phyloP scores from a whole-genome alignment of 92 coral and sea anemone genomes.

The Heteractis magnifica region DNA sequence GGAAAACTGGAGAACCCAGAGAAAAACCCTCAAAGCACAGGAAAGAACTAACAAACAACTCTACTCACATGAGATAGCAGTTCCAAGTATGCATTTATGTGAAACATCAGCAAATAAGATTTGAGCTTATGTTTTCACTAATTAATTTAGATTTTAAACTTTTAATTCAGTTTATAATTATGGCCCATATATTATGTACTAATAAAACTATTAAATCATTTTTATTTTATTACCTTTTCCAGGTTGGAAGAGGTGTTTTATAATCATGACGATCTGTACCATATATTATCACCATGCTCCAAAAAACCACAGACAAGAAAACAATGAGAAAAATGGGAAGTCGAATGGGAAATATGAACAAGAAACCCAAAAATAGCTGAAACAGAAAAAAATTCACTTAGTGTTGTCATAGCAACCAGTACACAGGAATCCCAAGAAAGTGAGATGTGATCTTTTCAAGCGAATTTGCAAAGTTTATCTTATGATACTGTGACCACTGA shows the following conservation, averaged over 20 bases:
- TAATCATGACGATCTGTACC: conserved; percentile 46
- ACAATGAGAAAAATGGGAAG: conserved; percentile 36
- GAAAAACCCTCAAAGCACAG: no score
- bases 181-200: not conserved
- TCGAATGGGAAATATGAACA: conserved; percentile 61
- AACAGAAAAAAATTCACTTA: conserved; percentile 2
- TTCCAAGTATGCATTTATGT: no score
- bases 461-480: no score
- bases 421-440: not conserved
- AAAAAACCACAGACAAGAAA: conserved; percentile 25
- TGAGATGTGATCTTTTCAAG: not conserved
- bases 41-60: no score
- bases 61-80: no score
- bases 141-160: no score
- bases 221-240: conserved; percentile 52
- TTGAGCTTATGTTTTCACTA: no score
- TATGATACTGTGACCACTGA: no score
- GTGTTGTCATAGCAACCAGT: not conserved
- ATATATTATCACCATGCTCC: conserved; percentile 22
- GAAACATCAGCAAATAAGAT: no score
- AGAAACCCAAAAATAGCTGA: conserved; percentile 55
- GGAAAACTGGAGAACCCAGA: no score
- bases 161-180: no score
- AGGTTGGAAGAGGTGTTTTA: conserved; percentile 57
- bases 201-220: not conserved